A percentile compares a stretch with the other conserved stretches of the same genome.
Conservation (phyloP, 23 tunicate species). For the Diplosoma virens region DNA sequence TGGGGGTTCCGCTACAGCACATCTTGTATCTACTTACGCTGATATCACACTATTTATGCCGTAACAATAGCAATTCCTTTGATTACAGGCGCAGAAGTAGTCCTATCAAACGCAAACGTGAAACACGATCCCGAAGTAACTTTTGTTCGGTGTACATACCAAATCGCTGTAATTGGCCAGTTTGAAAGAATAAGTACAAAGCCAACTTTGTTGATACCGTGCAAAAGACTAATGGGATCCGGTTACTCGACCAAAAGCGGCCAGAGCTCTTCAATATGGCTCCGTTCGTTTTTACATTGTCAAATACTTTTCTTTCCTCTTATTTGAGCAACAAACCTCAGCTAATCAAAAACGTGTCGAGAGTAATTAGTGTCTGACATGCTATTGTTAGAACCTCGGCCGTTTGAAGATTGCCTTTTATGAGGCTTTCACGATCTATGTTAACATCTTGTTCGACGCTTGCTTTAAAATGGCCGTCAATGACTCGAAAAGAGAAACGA, state of each 20-base stretch:
- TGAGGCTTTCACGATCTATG: constrained; percentile 3
- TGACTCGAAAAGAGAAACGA: background rate
- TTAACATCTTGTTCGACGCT: constrained; percentile 34
- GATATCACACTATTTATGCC: constrained; percentile 9
- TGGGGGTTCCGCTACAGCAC: constrained; percentile 29
- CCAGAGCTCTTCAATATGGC: background rate
- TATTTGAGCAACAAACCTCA: background rate
- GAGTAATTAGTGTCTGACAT: background rate
- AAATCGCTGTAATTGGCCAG: constrained; percentile 30
- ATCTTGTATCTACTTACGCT: constrained; percentile 35
- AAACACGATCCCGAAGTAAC: background rate
- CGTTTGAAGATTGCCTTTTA: constrained; percentile 12
- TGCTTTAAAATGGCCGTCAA: background rate
- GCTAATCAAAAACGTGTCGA: constrained; percentile 7
- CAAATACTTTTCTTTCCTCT: constrained; percentile 1
- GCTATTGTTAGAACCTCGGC: background rate
- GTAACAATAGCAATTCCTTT: constrained; percentile 19
- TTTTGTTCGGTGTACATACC: constrained; percentile 17
- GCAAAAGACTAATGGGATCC: background rate
- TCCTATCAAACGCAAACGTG: constrained; percentile 13
- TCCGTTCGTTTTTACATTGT: background rate
- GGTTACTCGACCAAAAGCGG: background rate
- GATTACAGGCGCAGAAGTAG: constrained; percentile 11
- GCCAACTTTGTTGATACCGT: constrained; percentile 11
- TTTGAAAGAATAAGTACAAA: constrained; percentile 10